Evolutionary conservation across 2,888 invertebrate species (phyloP), one percentile per base, ranked within the genome.

Genomic region (Germaria angustata): DNA sequence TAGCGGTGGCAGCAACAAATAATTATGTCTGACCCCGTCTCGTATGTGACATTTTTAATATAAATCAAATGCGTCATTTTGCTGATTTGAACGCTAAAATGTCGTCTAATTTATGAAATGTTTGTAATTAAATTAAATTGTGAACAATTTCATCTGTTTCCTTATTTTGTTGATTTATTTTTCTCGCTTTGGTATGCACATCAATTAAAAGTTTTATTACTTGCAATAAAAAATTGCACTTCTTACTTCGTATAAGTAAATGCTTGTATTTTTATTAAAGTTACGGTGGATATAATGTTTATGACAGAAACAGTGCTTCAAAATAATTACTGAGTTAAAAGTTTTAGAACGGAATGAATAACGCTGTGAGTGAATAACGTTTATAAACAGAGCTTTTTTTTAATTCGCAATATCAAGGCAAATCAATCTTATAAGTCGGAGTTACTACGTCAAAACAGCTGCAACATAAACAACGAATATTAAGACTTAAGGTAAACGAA

Each of bases 111-210:
- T 77, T 81, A 41, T 61, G 61, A 77, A 81, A 73, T 73, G 61
- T 68, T 68, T 68, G 68, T 63, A 76, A 81, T 81, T 81, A 81
- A 73, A 63, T 73, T 73, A 73, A 78, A 81, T 73, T 78, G 34
- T 39, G 34, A 51, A 41, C 11, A 59, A 79, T 59, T 69, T 51
- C 7, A 63, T 22, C 22, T 32, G 15, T 55, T 49, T 20, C 5
- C 5, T 17, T 34, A 24, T 28, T 34, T 55, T 15, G 7, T 53
- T 24, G 6, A 20, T 15, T 28, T 39, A 2, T 44, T 44, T 34
- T 44, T 0, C 11, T 51, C n/a, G 28, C 28, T 28, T 28, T 6
- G 28, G 4, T 41, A 41, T 51, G 28, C 3, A 41, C 15, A 57
- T 57, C 61, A 46, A 65, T 78, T 71, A 63, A 71, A 55, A 71